Evolutionary conservation across 2,113 vertebrate species (phyloP).

Genomic region (Thalassarche chlororhynchos): DNA sequence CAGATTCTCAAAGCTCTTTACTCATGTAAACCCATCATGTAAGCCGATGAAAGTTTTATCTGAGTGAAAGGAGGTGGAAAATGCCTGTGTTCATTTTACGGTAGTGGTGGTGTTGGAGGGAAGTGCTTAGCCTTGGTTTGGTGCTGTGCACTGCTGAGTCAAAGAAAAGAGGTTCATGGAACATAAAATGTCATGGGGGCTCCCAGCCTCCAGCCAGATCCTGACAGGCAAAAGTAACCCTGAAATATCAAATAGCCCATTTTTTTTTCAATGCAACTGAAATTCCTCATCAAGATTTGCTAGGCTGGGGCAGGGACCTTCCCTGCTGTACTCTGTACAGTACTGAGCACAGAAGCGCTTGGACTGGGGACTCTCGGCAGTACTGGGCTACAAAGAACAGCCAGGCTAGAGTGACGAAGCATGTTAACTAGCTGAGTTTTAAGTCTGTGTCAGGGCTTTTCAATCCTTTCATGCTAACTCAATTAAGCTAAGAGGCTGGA

Average conservation of each 20-base stretch:
- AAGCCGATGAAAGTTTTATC: not conserved
- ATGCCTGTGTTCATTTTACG: not conserved
- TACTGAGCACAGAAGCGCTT: not conserved
- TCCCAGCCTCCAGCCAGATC: not conserved
- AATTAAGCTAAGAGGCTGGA: not conserved
- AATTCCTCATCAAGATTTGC: not conserved
- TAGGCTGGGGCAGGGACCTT: not conserved
- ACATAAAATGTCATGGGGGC: not conserved
- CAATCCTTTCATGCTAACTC: not conserved
- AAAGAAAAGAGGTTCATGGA: not conserved
- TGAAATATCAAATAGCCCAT: not conserved
- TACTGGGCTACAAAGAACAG: not conserved
- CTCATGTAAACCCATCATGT: not conserved
- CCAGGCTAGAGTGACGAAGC: not conserved
- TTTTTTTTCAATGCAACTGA: not conserved
- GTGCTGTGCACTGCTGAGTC: not conserved
- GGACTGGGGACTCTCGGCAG: not conserved
- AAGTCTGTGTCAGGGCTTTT: not conserved
- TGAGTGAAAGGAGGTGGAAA: not conserved
- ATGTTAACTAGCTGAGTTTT: not conserved
- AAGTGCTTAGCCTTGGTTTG: not conserved
- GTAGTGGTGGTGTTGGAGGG: not conserved
- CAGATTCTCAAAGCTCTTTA: not conserved
- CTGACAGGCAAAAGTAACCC: not conserved
- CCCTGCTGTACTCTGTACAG: not conserved